Conservation (phyloP, 2,888 invertebrate species). For the Hypomecis punctinalis region DNA sequence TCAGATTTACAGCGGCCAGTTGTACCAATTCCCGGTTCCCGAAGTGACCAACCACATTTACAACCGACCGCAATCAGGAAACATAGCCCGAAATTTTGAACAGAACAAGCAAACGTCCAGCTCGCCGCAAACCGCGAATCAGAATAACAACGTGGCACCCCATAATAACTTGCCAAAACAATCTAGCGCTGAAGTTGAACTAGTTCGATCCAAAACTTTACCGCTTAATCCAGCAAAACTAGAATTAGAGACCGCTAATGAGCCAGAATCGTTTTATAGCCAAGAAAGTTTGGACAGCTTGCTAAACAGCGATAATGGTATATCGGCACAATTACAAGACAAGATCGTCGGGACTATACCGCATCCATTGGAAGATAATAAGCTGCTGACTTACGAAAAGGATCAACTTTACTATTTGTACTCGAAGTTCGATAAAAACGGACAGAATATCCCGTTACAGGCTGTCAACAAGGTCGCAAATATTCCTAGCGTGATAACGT, state of each 20-base stretch:
- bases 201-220: conserved; percentile 63
- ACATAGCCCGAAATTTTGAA: conserved; percentile 45
- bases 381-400: conserved; percentile 73
- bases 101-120: conserved; percentile 33
- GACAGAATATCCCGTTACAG: conserved; percentile 46
- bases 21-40: conserved; percentile 75
- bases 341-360: conserved; percentile 74
- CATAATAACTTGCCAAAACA: conserved; percentile 48
- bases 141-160: conserved; percentile 43
- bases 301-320: conserved; percentile 62
- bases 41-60: conserved; percentile 73
- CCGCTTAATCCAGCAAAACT: conserved; percentile 58
- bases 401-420: conserved; percentile 75
- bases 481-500: conserved; percentile 56
- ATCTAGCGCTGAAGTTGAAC: conserved; percentile 61
- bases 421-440: conserved; percentile 63
- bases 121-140: conserved; percentile 38
- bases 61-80: conserved; percentile 60
- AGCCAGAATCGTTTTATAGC: conserved; percentile 54
- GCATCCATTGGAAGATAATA: conserved; percentile 72
- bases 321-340: conserved; percentile 74
- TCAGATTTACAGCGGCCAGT: conserved; percentile 74
- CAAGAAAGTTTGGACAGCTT: conserved; percentile 62
- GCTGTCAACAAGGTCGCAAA: conserved; percentile 41
- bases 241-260: conserved; percentile 55